Conservation (phyloP, 1,140 invertebrate genomes). For the Penaeus indicus region DNA sequence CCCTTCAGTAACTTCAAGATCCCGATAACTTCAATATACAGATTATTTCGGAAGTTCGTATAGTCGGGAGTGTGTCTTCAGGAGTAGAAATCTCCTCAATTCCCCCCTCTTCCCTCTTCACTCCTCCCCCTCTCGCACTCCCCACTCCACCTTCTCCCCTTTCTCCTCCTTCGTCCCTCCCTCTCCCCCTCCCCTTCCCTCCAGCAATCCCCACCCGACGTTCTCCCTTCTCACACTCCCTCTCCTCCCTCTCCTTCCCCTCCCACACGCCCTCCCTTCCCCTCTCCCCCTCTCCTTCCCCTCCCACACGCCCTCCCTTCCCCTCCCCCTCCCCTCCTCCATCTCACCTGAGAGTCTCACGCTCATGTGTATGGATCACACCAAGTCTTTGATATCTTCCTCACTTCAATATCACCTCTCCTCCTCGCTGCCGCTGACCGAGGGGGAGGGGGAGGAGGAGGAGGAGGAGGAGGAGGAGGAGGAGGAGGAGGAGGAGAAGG, state of each 20-base stretch:
- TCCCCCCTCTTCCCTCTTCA: no score
- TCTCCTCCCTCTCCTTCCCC: no score
- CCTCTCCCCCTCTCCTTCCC: not conserved
- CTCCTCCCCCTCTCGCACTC: constrained; percentile 1
- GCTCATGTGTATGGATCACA: not conserved
- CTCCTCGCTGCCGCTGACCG: not conserved
- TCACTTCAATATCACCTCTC: not conserved
- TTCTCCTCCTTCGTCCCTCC: not conserved
- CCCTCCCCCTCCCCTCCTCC: not conserved
- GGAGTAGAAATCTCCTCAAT: no score
- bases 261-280: not conserved
- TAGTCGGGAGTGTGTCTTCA: no score
- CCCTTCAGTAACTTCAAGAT: no score
- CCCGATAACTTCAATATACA: no score
- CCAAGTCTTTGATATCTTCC: not conserved
- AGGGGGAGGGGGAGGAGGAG: no score
- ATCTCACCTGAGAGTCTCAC: not conserved
- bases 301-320: not conserved
- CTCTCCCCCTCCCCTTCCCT: not conserved
- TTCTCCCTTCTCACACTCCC: not conserved
- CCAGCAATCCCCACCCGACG: no score
- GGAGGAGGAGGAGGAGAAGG: no score
- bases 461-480: not conserved
- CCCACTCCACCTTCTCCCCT: not conserved
- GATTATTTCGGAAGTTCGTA: no score